phyloP scores from a whole-genome alignment of 2,113 vertebrate genomes.

The Sakesphorus luctuosus region DNA sequence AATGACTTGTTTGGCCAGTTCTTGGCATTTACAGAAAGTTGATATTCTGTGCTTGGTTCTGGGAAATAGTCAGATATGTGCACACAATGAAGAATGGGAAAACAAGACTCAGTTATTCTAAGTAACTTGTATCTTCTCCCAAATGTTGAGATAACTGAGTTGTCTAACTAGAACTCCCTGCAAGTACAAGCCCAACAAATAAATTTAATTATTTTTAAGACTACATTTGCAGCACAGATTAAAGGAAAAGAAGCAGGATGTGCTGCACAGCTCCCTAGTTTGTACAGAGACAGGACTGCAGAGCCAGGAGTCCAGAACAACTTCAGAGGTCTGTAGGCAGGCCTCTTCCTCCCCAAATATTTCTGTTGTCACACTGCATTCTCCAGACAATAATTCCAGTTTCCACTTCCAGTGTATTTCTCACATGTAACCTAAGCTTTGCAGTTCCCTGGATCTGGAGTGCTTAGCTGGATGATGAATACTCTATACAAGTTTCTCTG shows the following conservation, averaged over 20 bases:
- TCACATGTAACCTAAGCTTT: neutral
- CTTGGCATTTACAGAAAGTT: constrained; percentile 29
- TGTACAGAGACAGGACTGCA: neutral
- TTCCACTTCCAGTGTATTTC: neutral
- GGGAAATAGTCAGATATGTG: constrained; percentile 9
- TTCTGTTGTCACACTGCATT: neutral
- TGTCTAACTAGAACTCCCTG: neutral
- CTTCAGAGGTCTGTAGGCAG: neutral
- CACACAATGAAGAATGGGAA: neutral
- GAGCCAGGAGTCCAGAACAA: neutral
- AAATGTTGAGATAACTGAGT: neutral
- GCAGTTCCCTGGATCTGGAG: neutral
- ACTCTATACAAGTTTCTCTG: neutral
- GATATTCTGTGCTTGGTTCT: constrained; percentile 15
- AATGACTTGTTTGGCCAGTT: neutral
- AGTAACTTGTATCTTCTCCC: neutral
- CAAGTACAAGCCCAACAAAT: neutral
- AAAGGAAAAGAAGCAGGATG: neutral
- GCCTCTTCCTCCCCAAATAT: neutral
- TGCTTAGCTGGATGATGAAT: neutral
- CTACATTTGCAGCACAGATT: neutral
- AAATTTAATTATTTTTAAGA: neutral
- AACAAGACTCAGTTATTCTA: neutral
- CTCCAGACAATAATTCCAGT: neutral
- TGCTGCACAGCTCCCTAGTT: neutral